Conservation (phyloP, 2,113 vertebrate genomes). For the Choloepus hoffmanni region DNA sequence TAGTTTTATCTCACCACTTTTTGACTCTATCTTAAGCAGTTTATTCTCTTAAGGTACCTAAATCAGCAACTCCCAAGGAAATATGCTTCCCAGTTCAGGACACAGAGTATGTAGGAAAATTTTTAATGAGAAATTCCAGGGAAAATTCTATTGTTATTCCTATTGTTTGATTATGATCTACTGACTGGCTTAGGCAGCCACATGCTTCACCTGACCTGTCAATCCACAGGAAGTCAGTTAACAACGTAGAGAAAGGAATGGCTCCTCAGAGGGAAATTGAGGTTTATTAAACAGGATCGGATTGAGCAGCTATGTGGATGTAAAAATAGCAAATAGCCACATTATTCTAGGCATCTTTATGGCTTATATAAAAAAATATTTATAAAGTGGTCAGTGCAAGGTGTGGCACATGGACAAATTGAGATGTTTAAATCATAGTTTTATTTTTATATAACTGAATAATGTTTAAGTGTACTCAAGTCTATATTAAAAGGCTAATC, state of each 20-base stretch:
- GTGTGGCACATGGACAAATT: background rate
- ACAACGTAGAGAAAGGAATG: background rate
- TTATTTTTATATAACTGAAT: background rate
- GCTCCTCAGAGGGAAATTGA: background rate
- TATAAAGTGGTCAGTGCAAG: background rate
- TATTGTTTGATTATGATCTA: background rate
- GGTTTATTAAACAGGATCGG: background rate
- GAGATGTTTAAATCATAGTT: background rate
- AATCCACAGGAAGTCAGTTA: background rate
- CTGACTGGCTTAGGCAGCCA: background rate
- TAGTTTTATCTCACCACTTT: background rate
- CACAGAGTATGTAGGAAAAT: background rate
- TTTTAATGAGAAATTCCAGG: constrained; percentile 13
- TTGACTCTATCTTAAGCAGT: background rate
- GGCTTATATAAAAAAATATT: background rate
- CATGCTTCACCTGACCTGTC: background rate
- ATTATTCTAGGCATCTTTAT: background rate
- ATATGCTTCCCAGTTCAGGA: background rate
- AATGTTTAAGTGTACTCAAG: background rate
- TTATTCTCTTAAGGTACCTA: background rate
- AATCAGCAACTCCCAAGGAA: background rate
- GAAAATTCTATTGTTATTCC: background rate
- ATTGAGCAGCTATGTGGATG: background rate
- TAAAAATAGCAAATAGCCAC: background rate
- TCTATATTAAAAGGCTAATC: background rate